phyloP scores from a whole-genome alignment of 2,888 invertebrate species.

The Troides helena region DNA sequence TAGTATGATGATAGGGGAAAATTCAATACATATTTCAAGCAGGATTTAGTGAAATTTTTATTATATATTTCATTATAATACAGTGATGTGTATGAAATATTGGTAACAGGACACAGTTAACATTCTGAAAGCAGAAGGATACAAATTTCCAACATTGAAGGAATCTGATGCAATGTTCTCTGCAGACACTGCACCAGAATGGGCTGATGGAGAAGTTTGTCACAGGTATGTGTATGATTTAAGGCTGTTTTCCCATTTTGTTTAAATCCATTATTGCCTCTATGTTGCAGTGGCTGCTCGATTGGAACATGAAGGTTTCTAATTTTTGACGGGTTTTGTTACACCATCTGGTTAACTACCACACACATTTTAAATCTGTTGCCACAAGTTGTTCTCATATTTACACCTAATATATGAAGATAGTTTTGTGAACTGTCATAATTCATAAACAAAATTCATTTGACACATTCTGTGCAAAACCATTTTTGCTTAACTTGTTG shows the following conservation, averaged over 20 bases:
- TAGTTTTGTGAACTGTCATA: no score
- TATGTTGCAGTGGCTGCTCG: no score
- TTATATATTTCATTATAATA: neutral
- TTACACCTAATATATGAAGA: no score
- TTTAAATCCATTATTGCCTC: no score
- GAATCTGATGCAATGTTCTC: constrained; percentile 99
- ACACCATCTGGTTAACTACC: no score
- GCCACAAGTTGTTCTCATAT: no score
- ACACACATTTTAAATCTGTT: no score
- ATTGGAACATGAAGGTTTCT: no score
- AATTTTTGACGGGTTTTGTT: no score
- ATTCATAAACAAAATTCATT: no score
- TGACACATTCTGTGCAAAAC: no score
- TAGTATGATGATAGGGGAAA: neutral
- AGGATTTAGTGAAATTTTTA: neutral
- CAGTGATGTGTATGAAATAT: constrained; percentile 30
- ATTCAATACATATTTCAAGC: neutral
- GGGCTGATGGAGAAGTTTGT: constrained; percentile 97
- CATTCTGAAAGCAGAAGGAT: constrained; percentile 96
- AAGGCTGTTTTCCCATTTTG: neutral
- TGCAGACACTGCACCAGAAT: constrained; percentile 97
- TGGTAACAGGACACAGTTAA: constrained; percentile 91
- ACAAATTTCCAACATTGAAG: constrained; percentile 92
- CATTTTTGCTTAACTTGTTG: no score
- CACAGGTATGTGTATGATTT: constrained; percentile 78